A percentile compares a stretch with the other conserved stretches of the same genome.
Evolutionary conservation across 1,140 invertebrate genomes (phyloP).

Genomic region (Trichogramma pretiosum): DNA sequence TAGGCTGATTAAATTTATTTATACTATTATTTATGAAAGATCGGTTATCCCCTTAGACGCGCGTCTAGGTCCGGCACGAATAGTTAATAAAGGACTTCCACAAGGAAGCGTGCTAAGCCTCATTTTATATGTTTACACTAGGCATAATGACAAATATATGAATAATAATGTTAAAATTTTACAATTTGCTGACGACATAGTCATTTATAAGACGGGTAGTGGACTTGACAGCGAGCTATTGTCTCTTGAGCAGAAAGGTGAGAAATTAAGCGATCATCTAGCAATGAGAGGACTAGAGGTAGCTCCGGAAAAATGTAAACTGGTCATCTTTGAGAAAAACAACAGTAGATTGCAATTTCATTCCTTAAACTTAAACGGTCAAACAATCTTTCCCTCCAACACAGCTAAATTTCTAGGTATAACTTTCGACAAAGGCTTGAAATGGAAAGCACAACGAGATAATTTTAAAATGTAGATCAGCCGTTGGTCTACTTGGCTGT

Average conservation of each 20-base stretch:
- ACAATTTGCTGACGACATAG: conserved; percentile 14
- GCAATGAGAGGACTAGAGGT: conserved; percentile 3
- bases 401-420: conserved; percentile 7
- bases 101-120: conserved; percentile 14
- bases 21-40: conserved; percentile 1
- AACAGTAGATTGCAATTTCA: neutral
- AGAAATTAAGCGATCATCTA: neutral
- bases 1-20: conserved; percentile 7
- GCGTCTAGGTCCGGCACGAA: neutral
- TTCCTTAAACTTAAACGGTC: neutral
- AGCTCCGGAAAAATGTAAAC: neutral
- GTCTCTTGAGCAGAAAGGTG: too few species aligned
- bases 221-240: neutral
- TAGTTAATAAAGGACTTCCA: neutral
- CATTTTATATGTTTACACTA: conserved; percentile 8
- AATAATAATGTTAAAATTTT: neutral
- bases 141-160: neutral
- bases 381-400: neutral
- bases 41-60: neutral
- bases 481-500: neutral
- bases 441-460: conserved; percentile 4
- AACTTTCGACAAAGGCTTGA: neutral
- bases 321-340: conserved; percentile 10
- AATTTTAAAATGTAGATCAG: neutral
- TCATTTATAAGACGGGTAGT: neutral